Conservation (phyloP, 2,113 vertebrate genomes). For the Sylvilagus bachmani region DNA sequence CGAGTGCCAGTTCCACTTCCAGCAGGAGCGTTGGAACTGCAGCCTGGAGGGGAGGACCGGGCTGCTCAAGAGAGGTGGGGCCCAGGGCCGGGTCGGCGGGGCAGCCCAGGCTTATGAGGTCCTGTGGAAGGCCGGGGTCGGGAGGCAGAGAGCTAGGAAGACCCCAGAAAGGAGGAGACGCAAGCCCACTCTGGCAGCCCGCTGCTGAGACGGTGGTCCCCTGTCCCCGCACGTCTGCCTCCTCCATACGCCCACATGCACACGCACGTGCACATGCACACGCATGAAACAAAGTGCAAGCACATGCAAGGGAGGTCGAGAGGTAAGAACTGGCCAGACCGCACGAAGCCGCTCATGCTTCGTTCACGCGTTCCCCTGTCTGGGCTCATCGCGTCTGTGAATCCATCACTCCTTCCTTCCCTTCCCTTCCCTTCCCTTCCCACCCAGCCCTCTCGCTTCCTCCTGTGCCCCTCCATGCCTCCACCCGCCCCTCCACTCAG, state of each 20-base stretch:
- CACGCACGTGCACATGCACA: neutral
- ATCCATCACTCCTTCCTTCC: too few relatives aligned
- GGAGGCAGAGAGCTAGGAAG: neutral
- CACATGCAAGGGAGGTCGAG: neutral
- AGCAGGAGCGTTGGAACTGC: constrained; percentile 98
- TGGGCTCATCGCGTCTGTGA: neutral
- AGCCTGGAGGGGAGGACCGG: constrained; percentile 96
- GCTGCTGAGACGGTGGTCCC: neutral
- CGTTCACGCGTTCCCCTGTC: neutral
- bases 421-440: too few relatives aligned
- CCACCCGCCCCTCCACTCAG: neutral
- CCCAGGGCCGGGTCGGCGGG: neutral
- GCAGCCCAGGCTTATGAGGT: neutral
- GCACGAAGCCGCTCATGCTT: neutral
- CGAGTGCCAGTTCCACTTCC: constrained; percentile 97
- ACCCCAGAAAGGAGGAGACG: neutral
- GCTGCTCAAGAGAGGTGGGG: constrained; percentile 96
- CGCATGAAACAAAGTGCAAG: neutral
- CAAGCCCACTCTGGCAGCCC: neutral
- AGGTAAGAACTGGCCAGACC: neutral
- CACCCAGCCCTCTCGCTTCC: neutral
- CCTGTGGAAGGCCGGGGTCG: neutral
- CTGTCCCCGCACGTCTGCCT: neutral
- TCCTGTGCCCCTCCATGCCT: neutral
- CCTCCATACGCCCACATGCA: neutral